Evolutionary conservation across 2,797 vertebrate genomes (phyloP), one percentile per base, ranked within the genome.

Genomic region (Pseudochirops corinnae): DNA sequence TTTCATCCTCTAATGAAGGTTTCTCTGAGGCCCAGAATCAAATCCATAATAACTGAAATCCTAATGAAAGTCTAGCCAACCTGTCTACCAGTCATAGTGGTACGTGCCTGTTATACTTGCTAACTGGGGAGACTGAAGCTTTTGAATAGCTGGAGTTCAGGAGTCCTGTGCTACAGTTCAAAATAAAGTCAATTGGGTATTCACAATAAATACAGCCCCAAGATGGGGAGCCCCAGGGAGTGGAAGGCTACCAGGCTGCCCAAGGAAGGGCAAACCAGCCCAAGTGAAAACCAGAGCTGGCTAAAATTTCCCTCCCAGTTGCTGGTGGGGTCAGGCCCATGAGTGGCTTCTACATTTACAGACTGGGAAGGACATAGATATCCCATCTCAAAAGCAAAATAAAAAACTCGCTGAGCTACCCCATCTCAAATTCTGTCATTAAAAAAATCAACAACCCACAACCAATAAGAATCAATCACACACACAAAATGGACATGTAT

Each of bases 341-440:
- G n/a, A 74, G 18, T n/a, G n/a, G 67, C n/a, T 74, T 74, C 67
- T 46, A 82, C 39, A 82, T 82, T 46, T 82, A 18, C 5, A 82
- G 74, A 4, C 74, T 50, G 39, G 39, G 31, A 9, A 50, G 50
- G 39, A 87, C 74, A 74, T 39, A 16, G 67, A 74, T 18, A 74
- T 39, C 1, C 18, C 67, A 74, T 74, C 67, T 87, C 3, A 87
- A 26, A 50, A 87, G n/a, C n/a, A 82, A 50, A 46, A 26, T 21
- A 87, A 87, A 87, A 46, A 87, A 50, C 39, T 33, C 21, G 82
- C 93, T 96, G 5, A 87, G 46, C 14, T 46, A 18, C 13, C 55
- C 33, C 39, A 93, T 53, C 46, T 82, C 62, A 56, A 95, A 94
- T 94, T 96, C n/a, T 95, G 53, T 91, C 67, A 94, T 92, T 95